Base-by-base conservation (phyloP, 1,140 invertebrate genomes). In the Eciton burchellii region DNA sequence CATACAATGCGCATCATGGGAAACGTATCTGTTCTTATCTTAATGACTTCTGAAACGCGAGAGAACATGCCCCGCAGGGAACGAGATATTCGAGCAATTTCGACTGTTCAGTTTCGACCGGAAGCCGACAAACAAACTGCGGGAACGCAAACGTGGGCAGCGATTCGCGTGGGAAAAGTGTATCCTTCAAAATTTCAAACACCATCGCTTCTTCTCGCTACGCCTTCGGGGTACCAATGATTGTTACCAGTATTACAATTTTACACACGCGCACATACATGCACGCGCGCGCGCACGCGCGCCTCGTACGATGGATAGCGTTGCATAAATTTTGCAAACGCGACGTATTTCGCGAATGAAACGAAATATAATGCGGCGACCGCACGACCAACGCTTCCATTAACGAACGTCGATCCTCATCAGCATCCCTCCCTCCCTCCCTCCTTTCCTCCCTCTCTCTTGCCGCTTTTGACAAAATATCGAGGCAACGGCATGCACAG, bases 241-340 rank as follows among this genome's bases (percentile, higher is more conserved):
- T 79, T 57, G 26, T n/a, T 19, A 79, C 74, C 74, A 79, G 63
- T 79, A 79, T 79, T 79, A 79, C 74, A 70, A 26, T 35, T 4
- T 16, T 26, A 41, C 8, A 63, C 29, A 12, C 29, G n/a, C n/a
- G n/a, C n/a, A n/a, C n/a, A n/a, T n/a, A n/a, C n/a, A n/a, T n/a
- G n/a, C n/a, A n/a, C n/a, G n/a, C n/a, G n/a, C n/a, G n/a, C n/a
- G n/a, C n/a, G n/a, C 16, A 41, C 21, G 29, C 8, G 6, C 54
- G 59, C 60, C 57, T 35, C 45, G 52, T 63, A 54, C 81, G 70
- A 52, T 62, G 49, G 5, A 79, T 66, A 19, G 19, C 14, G 43
- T 5, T 79, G 21, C 63, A 49, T 47, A 16, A 47, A 49, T 16
- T 66, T 66, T 77, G 29, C 47, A 24, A 63, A 26, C 43, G 62